Evolutionary conservation across 2,888 invertebrate genomes (phyloP), one percentile per base, ranked within the genome.

Genomic region (Parapristionchus giblindavisi): DNA sequence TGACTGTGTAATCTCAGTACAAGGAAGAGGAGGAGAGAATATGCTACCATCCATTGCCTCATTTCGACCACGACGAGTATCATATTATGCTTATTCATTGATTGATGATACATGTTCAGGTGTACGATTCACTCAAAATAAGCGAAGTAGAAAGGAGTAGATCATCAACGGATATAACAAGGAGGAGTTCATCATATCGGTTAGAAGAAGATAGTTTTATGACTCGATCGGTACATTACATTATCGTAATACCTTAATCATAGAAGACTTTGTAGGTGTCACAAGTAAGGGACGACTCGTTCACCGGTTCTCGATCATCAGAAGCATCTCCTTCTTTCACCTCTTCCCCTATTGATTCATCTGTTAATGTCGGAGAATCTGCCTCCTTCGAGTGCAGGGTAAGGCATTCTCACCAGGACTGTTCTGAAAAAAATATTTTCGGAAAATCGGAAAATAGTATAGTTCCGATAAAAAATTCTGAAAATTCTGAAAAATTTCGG

Each of bases 1-100:
- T 17, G 93, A 92, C 79, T 96, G 96, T 89, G 94, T 95, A 83
- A 94, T 96, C 77, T 95, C 96, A 87, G 95, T 97, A 85, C 96
- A 97, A 92, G 95, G 95, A 92, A 91, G 81, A 71, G 80, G 83
- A 60, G 84, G 82, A 63, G 84, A 81, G 65, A 80, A 83, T 58
- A 80, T 82, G 70, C 82, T 61, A 17, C 68, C 58, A 17, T 32
- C 75, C 21, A 60, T 80, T 27, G 76, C 79, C 54, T 77, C 78
- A 14, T 79, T 79, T 74, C 65, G 80, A 65, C 79, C 80, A 40
- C 60, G 80, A 66, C 66, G 80, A 70, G 80, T 73, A 1, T 34
- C n/a, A n/a, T n/a, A n/a, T 51, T 51, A 51, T n/a, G n/a, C 34
- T 5, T 54, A 3, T 34, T 36, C 24, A 34, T 1, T 5, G n/a